Base-by-base conservation (phyloP, 2,113 vertebrate species). In the Oreochromis tanganicae region DNA sequence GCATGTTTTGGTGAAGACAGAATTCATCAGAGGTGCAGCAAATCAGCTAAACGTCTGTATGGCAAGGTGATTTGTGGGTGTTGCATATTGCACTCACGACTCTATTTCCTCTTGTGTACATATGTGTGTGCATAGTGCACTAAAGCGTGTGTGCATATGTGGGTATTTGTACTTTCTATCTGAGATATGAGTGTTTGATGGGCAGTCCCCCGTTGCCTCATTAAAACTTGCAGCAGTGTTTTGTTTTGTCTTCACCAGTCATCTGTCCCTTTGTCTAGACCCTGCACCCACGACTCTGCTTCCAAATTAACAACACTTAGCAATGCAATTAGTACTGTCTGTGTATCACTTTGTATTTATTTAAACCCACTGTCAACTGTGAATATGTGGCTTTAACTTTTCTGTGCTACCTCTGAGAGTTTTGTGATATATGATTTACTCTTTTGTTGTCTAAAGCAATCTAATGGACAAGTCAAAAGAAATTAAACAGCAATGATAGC, bases 201-300 rank as follows among this genome's bases (percentile, higher is more conserved):
- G 90, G 84, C 82, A 87, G 90, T 96, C 95, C 95, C 95, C 5
- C 8, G 92, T 84, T 52, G 86, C 79, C 93, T 95, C 93, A 95
- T 96, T 96, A 96, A 94, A 95, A 95, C 91, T 89, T 89, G 83
- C 80, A 83, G 84, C 90, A 81, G 80, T 92, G 91, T 93, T 94
- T 89, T 89, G 87, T 91, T 93, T 92, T 75, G 85, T 89, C 91
- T 92, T 91, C 89, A 84, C 84, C 90, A 94, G 83, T 94, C 92
- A 92, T 92, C 87, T 89, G 88, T 94, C 90, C 82, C 90, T 92
- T 92, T 92, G 89, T 93, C 90, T 91, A 90, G 93, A 92, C 90
- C 81, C 73, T 34, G 75, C 38, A 82, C 85, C 80, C 89, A 82
- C 48, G 2, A 81, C 86, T 88, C 52, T 38, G 16, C 84, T 85